These are phyloP conservation scores for Theonella swinhoei DNA, from an alignment of 37 sponge, comb jelly and placozoan species.

Conservation along the genomic window DNA sequence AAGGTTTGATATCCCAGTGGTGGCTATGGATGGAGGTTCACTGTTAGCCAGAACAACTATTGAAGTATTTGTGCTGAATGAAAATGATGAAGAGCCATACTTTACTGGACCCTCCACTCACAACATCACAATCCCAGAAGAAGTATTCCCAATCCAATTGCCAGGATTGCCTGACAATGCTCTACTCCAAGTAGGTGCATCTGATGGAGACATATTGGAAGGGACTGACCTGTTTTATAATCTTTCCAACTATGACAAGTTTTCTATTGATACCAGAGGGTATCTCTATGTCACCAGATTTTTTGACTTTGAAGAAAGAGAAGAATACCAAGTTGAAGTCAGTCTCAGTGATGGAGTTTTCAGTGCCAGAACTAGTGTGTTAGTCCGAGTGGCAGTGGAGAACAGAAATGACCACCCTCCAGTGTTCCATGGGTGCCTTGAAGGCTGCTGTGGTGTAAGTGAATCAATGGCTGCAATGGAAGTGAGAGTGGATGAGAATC, in stretches of 20 bases:
- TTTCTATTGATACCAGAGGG: conserved; percentile 41
- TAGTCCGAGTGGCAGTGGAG: conserved; percentile 11
- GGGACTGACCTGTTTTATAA: conserved; percentile 12
- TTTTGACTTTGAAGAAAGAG: conserved; percentile 48
- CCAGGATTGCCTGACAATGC: conserved; percentile 27
- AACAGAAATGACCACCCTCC: conserved; percentile 56
- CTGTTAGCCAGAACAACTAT: conserved; percentile 37
- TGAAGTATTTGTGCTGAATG: conserved; percentile 25
- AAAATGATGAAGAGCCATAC: conserved; percentile 53
- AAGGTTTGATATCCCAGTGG: conserved; percentile 24
- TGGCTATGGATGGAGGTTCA: conserved; percentile 62
- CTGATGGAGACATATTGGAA: conserved; percentile 11
- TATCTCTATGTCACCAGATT: conserved; percentile 33
- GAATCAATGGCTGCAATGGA: background rate
- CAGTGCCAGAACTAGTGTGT: conserved; percentile 17
- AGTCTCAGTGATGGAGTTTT: conserved; percentile 49
- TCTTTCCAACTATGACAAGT: conserved; percentile 16
- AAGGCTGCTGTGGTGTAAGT: conserved; percentile 34
- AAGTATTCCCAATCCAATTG: background rate
- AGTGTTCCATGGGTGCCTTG: conserved; percentile 40
- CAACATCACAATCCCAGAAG: conserved; percentile 20
- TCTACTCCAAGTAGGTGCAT: conserved; percentile 10
- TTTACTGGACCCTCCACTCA: conserved; percentile 25
- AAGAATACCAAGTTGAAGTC: conserved; percentile 20
- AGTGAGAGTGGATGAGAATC: conserved; percentile 35